Conservation (phyloP, 2,113 vertebrate genomes). For the Anthoscopus minutus region DNA sequence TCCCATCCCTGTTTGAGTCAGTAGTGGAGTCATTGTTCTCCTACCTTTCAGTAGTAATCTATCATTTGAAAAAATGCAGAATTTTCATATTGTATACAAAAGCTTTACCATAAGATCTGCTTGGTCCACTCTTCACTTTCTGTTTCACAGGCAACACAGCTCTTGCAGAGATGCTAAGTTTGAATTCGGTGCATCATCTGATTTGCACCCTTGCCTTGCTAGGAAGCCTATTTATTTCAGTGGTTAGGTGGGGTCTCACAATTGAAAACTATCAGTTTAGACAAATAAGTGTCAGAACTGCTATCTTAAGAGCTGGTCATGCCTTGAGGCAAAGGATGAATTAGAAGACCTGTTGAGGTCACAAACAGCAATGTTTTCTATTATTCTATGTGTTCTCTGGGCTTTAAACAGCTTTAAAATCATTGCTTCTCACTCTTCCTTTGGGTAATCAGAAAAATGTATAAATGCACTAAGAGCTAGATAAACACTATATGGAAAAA, state of each 20-base stretch:
- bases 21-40: neutral
- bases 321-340: neutral
- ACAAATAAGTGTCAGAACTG: neutral
- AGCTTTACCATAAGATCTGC: neutral
- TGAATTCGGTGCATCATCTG: neutral
- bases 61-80: neutral
- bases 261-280: neutral
- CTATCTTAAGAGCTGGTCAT: neutral
- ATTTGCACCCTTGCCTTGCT: rapidly evolving
- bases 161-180: neutral
- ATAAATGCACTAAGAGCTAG: neutral
- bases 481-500: neutral
- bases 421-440: neutral
- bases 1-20: neutral
- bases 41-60: neutral
- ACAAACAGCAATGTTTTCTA: neutral
- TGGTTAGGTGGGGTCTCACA: neutral
- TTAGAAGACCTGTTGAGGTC: neutral
- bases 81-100: neutral
- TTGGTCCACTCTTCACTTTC: neutral
- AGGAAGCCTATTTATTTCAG: neutral
- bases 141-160: neutral
- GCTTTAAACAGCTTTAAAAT: neutral
- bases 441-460: neutral
- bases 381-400: neutral